Evolutionary conservation across 2,113 vertebrate genomes (phyloP).

Genomic region (Desmodus rotundus): DNA sequence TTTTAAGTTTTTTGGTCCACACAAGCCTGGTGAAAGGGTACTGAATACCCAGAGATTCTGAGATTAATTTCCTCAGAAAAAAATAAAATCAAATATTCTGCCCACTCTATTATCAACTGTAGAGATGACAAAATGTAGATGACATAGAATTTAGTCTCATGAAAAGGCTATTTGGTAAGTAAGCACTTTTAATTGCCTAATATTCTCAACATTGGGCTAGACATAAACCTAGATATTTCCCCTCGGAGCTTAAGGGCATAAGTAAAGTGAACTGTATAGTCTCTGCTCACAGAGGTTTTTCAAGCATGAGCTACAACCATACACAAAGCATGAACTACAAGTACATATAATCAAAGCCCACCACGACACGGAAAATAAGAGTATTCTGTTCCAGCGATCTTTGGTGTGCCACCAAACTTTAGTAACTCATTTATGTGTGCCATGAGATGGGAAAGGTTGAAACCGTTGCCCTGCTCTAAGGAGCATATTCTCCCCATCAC

Average conservation of each 20-base stretch:
- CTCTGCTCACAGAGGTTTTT: not conserved
- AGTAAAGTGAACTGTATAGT: not conserved
- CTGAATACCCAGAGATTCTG: not conserved
- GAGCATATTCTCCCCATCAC: not conserved
- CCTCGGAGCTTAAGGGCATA: not conserved
- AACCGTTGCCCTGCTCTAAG: accelerated
- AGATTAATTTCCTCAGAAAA: constrained; percentile 1
- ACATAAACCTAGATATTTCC: not conserved
- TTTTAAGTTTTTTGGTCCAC: not conserved
- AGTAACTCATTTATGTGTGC: not conserved
- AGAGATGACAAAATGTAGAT: not conserved
- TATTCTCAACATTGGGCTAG: not conserved
- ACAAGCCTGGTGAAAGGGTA: not conserved
- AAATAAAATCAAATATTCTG: not conserved
- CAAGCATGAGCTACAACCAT: not conserved
- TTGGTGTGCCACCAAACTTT: not conserved
- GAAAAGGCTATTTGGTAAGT: not conserved
- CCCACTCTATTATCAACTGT: not conserved
- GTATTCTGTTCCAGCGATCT: not conserved
- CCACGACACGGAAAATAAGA: not conserved
- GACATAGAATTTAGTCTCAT: not conserved
- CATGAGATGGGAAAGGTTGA: not conserved
- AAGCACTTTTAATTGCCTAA: not conserved
- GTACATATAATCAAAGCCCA: not conserved
- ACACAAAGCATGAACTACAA: not conserved